Evolutionary conservation across 2,797 vertebrate species (phyloP).

Genomic region (Acipenser oxyrinchus): DNA sequence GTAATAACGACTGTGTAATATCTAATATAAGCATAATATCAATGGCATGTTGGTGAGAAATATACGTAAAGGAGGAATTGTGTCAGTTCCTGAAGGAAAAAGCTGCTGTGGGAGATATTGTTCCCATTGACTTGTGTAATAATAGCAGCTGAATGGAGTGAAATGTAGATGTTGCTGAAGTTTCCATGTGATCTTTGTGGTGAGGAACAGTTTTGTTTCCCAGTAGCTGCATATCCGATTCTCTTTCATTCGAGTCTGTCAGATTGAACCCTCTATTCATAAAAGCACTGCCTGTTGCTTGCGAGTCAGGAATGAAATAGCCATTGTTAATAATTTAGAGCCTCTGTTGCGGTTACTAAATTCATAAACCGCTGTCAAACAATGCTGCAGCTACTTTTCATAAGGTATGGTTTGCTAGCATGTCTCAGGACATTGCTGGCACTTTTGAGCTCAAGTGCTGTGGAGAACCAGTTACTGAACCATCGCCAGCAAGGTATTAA

Average conservation of each 20-base stretch:
- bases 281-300: slow-evolving; percentile 54
- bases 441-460: not conserved
- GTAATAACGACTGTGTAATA: too few species aligned
- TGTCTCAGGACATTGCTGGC: not conserved
- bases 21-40: too few species aligned
- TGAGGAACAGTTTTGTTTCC: slow-evolving; percentile 31
- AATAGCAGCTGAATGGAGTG: slow-evolving; percentile 32
- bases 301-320: slow-evolving; percentile 56
- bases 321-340: slow-evolving; percentile 69
- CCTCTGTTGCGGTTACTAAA: slow-evolving; percentile 41
- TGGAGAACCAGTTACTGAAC: not conserved
- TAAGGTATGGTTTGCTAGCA: not conserved
- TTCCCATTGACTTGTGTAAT: slow-evolving; percentile 33
- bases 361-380: slow-evolving; percentile 41
- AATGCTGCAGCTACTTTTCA: slow-evolving; percentile 23
- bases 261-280: slow-evolving; percentile 63
- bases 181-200: slow-evolving; percentile 59
- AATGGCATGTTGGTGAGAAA: too few species aligned
- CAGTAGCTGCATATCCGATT: slow-evolving; percentile 50
- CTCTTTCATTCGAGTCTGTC: slow-evolving; percentile 54
- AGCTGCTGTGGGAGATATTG: slow-evolving; percentile 16
- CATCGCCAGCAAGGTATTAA: not conserved
- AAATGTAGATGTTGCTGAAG: slow-evolving; percentile 36
- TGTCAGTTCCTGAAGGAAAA: too few species aligned
- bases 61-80: too few species aligned